These are phyloP conservation scores for Apolygus lucorum DNA, from an alignment of 1,140 invertebrate species.

Conservation along the genomic window DNA sequence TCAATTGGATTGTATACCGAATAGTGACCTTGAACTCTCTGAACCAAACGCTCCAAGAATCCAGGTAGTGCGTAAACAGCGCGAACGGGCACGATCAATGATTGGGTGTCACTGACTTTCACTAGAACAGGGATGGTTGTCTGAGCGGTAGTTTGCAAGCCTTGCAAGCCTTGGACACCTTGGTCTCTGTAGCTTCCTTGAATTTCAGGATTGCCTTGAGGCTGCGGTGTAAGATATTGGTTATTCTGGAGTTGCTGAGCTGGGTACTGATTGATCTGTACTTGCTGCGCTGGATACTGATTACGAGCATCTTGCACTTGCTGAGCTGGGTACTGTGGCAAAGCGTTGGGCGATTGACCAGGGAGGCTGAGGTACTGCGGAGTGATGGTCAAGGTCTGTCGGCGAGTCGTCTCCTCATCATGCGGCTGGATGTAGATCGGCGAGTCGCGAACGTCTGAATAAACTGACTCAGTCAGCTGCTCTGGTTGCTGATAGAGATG, in stretches of 20 bases:
- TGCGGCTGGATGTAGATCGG: not conserved
- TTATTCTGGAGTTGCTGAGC: too few relatives aligned
- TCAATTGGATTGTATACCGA: slow-evolving; percentile 35
- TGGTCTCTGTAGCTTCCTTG: not conserved
- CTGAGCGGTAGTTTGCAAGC: slow-evolving; percentile 11
- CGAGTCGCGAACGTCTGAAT: slow-evolving; percentile 1
- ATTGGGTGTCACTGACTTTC: slow-evolving; percentile 13
- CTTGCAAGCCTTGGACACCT: not conserved
- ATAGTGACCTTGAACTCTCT: slow-evolving; percentile 36
- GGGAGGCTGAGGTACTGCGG: not conserved
- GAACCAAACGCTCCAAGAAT: slow-evolving; percentile 34
- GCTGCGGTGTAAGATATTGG: not conserved
- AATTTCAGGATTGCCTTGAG: not conserved
- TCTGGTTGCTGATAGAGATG: not conserved
- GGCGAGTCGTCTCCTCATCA: slow-evolving; percentile 4
- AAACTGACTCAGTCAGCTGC: not conserved
- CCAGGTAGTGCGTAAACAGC: slow-evolving; percentile 32
- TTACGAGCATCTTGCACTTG: too few relatives aligned
- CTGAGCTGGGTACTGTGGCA: not conserved
- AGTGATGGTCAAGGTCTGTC: not conserved
- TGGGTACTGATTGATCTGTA: too few relatives aligned
- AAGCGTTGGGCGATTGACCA: not conserved
- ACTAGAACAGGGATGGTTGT: slow-evolving; percentile 19
- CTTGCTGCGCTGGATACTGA: too few relatives aligned
- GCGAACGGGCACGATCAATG: slow-evolving; percentile 26